These are phyloP conservation scores for Lagenorhynchus albirostris DNA, from an alignment of 2,113 vertebrate species.

Conservation along the genomic window DNA sequence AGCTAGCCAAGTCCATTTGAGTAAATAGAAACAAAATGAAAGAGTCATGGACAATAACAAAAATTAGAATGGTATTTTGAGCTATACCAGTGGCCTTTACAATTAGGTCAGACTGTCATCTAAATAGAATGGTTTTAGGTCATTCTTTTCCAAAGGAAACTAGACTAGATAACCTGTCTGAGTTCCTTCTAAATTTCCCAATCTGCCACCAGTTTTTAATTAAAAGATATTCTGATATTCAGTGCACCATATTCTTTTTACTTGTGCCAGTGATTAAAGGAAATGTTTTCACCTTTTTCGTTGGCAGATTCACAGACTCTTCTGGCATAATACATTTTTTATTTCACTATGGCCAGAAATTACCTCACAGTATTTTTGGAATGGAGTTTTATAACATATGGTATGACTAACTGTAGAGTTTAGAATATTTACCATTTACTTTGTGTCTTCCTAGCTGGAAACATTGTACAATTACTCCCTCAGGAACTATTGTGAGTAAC, in stretches of 20 bases:
- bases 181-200: background rate
- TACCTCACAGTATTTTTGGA: slow-evolving; percentile 10
- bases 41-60: background rate
- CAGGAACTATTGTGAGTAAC: background rate
- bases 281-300: background rate
- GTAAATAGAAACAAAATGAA: background rate
- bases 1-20: background rate
- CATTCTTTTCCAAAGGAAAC: background rate
- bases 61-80: background rate
- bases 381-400: background rate
- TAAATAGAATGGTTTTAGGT: background rate
- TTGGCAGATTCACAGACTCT: background rate
- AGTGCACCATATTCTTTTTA: background rate
- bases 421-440: background rate
- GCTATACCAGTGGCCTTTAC: background rate
- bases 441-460: background rate
- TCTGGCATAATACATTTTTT: background rate
- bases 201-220: background rate
- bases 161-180: background rate
- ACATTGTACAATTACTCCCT: background rate
- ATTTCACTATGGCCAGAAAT: slow-evolving; percentile 5
- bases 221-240: background rate
- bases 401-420: background rate
- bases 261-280: background rate
- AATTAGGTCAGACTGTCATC: background rate